phyloP scores from a whole-genome alignment of 2,797 vertebrate species.

The Amblyopsis hoosieri region DNA sequence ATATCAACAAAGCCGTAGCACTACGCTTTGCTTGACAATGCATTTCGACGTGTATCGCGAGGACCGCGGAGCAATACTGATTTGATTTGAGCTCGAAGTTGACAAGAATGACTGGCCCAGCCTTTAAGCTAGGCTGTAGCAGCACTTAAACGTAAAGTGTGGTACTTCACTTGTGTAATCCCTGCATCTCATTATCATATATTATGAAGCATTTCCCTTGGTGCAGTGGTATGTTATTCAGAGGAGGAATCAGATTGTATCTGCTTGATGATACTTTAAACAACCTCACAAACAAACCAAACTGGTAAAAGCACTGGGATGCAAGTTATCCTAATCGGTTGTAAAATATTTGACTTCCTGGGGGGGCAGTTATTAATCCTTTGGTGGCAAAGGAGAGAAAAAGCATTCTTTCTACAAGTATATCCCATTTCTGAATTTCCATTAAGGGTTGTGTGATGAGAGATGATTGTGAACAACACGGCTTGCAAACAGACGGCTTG shows the following conservation, averaged over 20 bases:
- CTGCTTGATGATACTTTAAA: constrained; percentile 21
- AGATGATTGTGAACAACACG: constrained; percentile 31
- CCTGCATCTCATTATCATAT: constrained; percentile 26
- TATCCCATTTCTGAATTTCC: constrained; percentile 27
- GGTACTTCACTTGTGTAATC: neutral
- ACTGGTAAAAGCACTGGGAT: constrained; percentile 49
- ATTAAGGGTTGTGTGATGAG: constrained; percentile 40
- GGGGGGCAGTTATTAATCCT: constrained; percentile 61
- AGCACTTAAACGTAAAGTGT: constrained; percentile 12
- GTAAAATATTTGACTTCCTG: constrained; percentile 59
- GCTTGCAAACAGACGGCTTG: constrained; percentile 22
- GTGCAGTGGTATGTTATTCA: constrained; percentile 16
- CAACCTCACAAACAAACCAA: constrained; percentile 47
- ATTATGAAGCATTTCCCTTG: constrained; percentile 22
- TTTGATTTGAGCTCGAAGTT: too few relatives aligned
- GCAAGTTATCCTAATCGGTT: constrained; percentile 60
- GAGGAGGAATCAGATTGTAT: constrained; percentile 33
- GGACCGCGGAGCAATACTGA: too few relatives aligned
- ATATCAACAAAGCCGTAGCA: too few relatives aligned
- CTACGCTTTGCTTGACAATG: too few relatives aligned
- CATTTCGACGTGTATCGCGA: too few relatives aligned
- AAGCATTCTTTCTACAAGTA: constrained; percentile 32
- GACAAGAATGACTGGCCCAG: too few relatives aligned
- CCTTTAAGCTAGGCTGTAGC: constrained; percentile 3
- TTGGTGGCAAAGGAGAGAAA: constrained; percentile 39